These are phyloP conservation scores for Diadema setosum DNA, from an alignment of 35 echinoderm and acorn worm genomes.

Conservation along the genomic window DNA sequence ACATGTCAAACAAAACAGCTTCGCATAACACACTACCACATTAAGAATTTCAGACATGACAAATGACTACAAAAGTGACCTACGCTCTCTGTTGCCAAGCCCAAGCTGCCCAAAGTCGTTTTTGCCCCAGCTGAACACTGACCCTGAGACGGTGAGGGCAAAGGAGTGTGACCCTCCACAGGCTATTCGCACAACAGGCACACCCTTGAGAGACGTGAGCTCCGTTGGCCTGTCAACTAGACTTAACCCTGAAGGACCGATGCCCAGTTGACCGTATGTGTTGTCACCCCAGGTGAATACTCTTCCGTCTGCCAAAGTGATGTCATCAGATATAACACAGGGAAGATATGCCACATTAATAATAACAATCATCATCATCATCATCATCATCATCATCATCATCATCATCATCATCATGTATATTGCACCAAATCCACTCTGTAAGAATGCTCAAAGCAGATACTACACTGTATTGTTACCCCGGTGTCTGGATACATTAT, in stretches of 20 bases:
- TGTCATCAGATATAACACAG: no score
- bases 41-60: no score
- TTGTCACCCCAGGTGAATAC: slow-evolving; percentile 87
- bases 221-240: slow-evolving; percentile 11
- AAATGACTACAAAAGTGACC: no score
- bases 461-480: no score
- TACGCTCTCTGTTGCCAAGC: slow-evolving; percentile 49
- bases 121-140: slow-evolving; percentile 93
- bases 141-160: slow-evolving; percentile 64
- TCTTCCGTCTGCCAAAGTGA: slow-evolving; percentile 74
- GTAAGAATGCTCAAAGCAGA: no score
- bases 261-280: slow-evolving; percentile 76
- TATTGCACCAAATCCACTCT: no score
- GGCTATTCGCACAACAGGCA: slow-evolving; percentile 54
- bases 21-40: no score
- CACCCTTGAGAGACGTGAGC: slow-evolving; percentile 34
- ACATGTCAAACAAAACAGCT: no score
- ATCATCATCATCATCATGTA: no score
- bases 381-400: no score
- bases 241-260: neutral
- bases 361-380: neutral
- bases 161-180: slow-evolving; percentile 81
- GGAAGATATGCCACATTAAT: neutral
- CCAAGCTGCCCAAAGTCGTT: slow-evolving; percentile 87
- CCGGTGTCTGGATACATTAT: no score